Conservation (phyloP, 2,888 invertebrate species). For the Oscheius sp. region DNA sequence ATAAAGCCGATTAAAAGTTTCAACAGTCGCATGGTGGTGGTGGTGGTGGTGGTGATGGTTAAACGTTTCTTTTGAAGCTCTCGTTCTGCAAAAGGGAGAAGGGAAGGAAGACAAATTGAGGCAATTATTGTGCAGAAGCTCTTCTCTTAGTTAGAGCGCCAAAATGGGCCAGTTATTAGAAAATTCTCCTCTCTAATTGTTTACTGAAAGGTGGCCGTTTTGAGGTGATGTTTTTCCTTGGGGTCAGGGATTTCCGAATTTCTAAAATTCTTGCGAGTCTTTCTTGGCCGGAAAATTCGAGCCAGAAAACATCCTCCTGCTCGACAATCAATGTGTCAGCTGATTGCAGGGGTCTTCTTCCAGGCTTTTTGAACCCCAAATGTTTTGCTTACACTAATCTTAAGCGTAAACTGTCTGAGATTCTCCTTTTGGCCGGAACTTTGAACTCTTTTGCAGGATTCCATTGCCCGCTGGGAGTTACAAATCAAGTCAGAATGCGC, state of each 20-base stretch:
- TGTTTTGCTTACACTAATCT: slow-evolving; percentile 5
- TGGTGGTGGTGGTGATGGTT: no score
- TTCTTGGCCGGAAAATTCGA: neutral
- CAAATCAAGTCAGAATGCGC: slow-evolving; percentile 2
- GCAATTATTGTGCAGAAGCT: neutral
- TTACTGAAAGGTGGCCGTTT: no score
- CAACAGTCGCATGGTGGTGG: slow-evolving; percentile 2
- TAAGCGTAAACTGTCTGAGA: neutral
- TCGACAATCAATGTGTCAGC: slow-evolving; percentile 14
- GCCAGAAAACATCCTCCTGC: neutral
- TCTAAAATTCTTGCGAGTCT: neutral
- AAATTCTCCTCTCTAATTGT: no score
- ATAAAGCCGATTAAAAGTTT: slow-evolving; percentile 18
- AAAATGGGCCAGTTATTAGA: neutral
- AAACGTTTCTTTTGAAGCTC: neutral
- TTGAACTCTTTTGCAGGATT: slow-evolving; percentile 1
- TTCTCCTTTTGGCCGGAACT: neutral
- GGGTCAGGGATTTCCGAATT: neutral
- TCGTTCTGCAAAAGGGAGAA: neutral
- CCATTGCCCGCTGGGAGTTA: slow-evolving; percentile 4
- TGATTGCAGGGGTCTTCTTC: slow-evolving; percentile 3
- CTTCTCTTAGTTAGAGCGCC: neutral
- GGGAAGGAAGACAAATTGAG: neutral
- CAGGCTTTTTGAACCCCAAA: neutral
- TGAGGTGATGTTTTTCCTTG: neutral